Base-by-base conservation (phyloP, 2,888 invertebrate genomes). In the Argyresthia albistria region DNA sequence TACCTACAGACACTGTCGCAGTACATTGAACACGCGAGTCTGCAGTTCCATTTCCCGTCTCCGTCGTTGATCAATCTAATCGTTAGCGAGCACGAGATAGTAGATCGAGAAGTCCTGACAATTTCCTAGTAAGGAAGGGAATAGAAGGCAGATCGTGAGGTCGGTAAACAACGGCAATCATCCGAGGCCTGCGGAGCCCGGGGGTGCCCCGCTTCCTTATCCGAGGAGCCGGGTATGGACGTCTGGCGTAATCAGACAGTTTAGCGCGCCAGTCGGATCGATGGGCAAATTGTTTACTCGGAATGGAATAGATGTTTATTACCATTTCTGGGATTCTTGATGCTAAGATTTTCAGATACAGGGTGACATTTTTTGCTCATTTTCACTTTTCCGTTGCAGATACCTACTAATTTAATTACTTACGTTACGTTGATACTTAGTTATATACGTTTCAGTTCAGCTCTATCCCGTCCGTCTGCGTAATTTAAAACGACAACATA, bases 131-230 rank as follows among this genome's bases (percentile, higher is more conserved):
- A 52, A 35, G 25, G 39, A 43, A 52, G 52, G 25, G 43, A 47
- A 52, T 37, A 51, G 54, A 54, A 57, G 59, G 57, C 57, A 60
- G 55, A 58, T 66, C 64, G 68, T 69, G 66, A 68, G 59, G 50
- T 59, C 57, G 57, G 59, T 62, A 67, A 67, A 66, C 62, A 64
- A 63, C 60, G 56, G 64, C 66, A 68, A 68, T 69, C 66, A 69
- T 61, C 59, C 55, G 56, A 54, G 55, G 57, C 56, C 51, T 50
- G 43, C 54, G 54, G 52, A 57, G 57, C 52, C 52, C 14, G 48
- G 54, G 54, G 43, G 39, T 14, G 43, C 46, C 43, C 46, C 54
- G 53, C 46, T 55, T 51, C 53, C 55, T 55, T 52, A 50, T 53
- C 43, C 49, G 49, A 14, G 4, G 25, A 25, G 43, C 11, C 11